phyloP scores from a whole-genome alignment of 2,888 invertebrate genomes.

The Zaprionus bogoriensis region DNA sequence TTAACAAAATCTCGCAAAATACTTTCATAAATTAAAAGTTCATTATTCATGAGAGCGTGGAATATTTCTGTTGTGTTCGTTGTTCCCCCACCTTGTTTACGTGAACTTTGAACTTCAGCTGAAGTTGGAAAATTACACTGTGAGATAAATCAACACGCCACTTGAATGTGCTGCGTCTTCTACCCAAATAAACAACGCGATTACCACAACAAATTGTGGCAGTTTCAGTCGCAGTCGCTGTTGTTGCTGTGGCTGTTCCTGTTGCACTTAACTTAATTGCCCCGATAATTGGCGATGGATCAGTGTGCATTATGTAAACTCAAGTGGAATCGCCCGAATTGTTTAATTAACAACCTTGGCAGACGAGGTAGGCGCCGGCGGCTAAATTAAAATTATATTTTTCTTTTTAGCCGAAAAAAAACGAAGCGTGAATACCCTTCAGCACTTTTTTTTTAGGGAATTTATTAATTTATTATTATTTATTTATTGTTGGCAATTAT shows the following conservation, averaged over 20 bases:
- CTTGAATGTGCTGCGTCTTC: neutral
- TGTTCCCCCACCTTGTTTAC: slow-evolving; percentile 2
- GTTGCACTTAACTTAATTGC: slow-evolving; percentile 32
- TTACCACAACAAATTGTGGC: slow-evolving; percentile 13
- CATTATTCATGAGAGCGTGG: neutral
- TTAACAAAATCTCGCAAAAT: neutral
- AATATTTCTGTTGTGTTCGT: neutral
- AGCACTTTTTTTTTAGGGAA: no score
- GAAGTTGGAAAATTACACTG: slow-evolving; percentile 2
- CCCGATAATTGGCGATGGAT: neutral
- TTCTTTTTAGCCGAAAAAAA: neutral
- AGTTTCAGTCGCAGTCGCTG: no score
- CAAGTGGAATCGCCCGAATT: slow-evolving; percentile 33
- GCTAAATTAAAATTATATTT: neutral
- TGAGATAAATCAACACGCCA: slow-evolving; percentile 27
- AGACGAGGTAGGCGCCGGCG: no score
- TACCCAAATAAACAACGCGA: slow-evolving; percentile 26
- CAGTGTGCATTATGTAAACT: slow-evolving; percentile 14
- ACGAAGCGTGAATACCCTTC: slow-evolving; percentile 16
- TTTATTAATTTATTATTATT: no score
- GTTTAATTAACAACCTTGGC: slow-evolving; percentile 38
- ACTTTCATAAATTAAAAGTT: neutral
- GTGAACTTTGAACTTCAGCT: slow-evolving; percentile 32
- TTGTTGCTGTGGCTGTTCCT: neutral
- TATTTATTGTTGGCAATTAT: no score